Percentiles rank a stretch among this genome's conserved stretches.
phyloP scores from a whole-genome alignment of 92 coral and sea anemone species.

The Epizoanthus scotinus region DNA sequence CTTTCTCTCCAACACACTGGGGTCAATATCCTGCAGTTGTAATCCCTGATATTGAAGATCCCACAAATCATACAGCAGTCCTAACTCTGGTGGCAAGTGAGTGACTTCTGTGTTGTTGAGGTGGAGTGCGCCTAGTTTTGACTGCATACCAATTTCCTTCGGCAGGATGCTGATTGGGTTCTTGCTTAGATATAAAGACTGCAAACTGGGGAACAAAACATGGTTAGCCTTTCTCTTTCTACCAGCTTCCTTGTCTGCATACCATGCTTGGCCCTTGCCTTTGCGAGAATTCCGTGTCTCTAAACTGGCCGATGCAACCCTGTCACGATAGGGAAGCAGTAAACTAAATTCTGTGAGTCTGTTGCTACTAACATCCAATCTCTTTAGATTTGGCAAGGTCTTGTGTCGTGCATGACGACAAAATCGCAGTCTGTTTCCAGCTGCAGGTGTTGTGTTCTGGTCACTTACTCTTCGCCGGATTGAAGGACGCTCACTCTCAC shows the following conservation, averaged over 20 bases:
- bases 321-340: conserved; percentile 48
- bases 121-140: conserved; percentile 91
- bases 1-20: conserved; percentile 91
- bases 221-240: conserved; percentile 43
- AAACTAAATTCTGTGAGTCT: conserved; percentile 68
- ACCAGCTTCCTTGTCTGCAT: conserved; percentile 30
- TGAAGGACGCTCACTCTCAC: conserved; percentile 68
- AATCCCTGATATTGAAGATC: conserved; percentile 90
- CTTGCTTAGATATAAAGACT: conserved; percentile 78
- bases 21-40: conserved; percentile 86
- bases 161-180: conserved; percentile 71
- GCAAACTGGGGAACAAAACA: conserved; percentile 81
- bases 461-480: conserved; percentile 59
- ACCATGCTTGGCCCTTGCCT: conserved; percentile 47
- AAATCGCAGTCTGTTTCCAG: conserved; percentile 53
- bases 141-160: conserved; percentile 70
- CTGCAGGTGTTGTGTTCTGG: conserved; percentile 51
- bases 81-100: conserved; percentile 90
- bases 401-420: conserved; percentile 91
- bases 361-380: conserved; percentile 87
- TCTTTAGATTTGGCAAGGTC: conserved; percentile 71
- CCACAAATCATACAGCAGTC: conserved; percentile 93
- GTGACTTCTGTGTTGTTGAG: conserved; percentile 78
- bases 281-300: conserved; percentile 30
- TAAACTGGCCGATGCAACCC: conserved; percentile 16